Conservation (phyloP, 2,888 invertebrate species). For the Pseudanteris insignis region DNA sequence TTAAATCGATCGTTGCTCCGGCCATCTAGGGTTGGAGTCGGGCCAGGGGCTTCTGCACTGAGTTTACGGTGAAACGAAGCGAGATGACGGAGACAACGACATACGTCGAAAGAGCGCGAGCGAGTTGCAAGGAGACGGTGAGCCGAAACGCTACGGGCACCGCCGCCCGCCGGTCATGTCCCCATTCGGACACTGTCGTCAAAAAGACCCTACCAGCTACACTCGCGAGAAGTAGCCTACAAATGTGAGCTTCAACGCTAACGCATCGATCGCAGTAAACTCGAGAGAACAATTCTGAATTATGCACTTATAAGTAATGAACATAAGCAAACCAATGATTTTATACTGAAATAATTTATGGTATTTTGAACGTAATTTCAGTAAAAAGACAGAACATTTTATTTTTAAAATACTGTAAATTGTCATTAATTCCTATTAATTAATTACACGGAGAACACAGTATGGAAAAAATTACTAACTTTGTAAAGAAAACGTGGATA, state of each 20-base stretch:
- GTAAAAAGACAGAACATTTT: too few species aligned
- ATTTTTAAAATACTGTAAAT: too few species aligned
- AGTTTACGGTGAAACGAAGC: conserved; percentile 47
- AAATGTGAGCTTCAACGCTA: conserved; percentile 23
- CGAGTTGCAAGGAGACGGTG: conserved; percentile 6
- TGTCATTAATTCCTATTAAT: too few species aligned
- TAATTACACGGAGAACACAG: too few species aligned
- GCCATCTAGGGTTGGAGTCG: conserved; percentile 52
- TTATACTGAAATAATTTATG: too few species aligned
- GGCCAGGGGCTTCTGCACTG: conserved; percentile 50
- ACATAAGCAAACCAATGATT: too few species aligned
- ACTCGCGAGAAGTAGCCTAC: conserved; percentile 28
- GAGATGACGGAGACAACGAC: conserved; percentile 13
- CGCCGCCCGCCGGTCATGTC: conserved; percentile 2
- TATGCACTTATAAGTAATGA: too few species aligned
- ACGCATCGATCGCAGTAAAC: conserved; percentile 29
- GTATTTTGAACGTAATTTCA: too few species aligned
- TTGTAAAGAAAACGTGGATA: too few species aligned
- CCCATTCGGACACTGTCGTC: conserved; percentile 11
- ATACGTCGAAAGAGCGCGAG: conserved; percentile 8
- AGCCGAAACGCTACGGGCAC: conserved; percentile 16
- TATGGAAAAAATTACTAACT: too few species aligned
- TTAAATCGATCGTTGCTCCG: conserved; percentile 62
- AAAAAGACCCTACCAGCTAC: conserved; percentile 30
- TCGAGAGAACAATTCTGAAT: conserved; percentile 26